These are phyloP conservation scores for Limnothrissa miodon DNA, from an alignment of 2,113 vertebrate species.

Conservation along the genomic window DNA sequence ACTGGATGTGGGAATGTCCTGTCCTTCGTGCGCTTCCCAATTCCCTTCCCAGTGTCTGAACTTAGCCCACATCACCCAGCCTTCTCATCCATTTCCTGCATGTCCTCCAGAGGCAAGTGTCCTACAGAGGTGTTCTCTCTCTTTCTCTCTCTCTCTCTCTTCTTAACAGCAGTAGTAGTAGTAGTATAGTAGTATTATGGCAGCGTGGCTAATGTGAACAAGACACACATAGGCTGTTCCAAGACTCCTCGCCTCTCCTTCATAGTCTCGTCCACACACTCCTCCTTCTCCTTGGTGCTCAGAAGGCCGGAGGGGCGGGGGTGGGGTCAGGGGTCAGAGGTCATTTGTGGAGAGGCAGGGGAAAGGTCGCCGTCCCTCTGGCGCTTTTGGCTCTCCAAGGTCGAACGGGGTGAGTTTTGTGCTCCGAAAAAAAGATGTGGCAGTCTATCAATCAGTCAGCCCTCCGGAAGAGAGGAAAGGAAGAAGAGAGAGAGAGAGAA, in stretches of 20 bases:
- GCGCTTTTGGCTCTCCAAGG: constrained; percentile 75
- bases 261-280: constrained; percentile 46
- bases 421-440: constrained; percentile 67
- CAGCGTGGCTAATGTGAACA: constrained; percentile 70
- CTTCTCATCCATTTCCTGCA: neutral
- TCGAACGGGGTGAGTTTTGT: constrained; percentile 79
- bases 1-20: constrained; percentile 1
- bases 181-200: constrained; percentile 47
- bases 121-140: constrained; percentile 10
- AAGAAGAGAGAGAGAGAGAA: constrained; percentile 49
- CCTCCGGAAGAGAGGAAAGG: constrained; percentile 37
- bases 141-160: constrained; percentile 12
- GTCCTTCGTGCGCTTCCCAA: neutral
- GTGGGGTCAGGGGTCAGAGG: neutral
- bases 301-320: neutral
- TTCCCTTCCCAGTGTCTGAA: neutral
- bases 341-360: neutral
- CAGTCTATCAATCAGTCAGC: constrained; percentile 52
- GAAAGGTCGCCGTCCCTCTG: constrained; percentile 29
- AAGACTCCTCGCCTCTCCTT: constrained; percentile 30
- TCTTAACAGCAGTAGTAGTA: constrained; percentile 18
- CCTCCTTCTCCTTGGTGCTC: constrained; percentile 35
- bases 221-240: constrained; percentile 45
- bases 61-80: neutral
- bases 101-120: too few species aligned